These are phyloP conservation scores for Drosophila sucinea DNA, from an alignment of 1,140 invertebrate genomes.

Conservation along the genomic window DNA sequence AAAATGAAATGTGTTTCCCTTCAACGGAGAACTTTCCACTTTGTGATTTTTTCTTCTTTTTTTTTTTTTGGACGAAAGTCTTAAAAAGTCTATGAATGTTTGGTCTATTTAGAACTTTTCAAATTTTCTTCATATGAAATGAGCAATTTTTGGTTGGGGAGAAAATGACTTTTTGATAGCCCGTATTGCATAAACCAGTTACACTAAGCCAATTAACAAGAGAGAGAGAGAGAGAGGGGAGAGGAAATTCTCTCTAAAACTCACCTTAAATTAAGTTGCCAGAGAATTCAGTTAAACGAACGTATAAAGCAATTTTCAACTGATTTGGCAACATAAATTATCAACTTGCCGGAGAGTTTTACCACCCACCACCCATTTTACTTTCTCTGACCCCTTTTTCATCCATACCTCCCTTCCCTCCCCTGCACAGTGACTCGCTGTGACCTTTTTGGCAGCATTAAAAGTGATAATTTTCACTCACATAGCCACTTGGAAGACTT, in stretches of 20 bases:
- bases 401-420: neutral
- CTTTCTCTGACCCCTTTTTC: constrained; percentile 52
- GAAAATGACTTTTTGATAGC: neutral
- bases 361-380: neutral
- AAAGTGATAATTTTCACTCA: constrained; percentile 74
- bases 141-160: neutral
- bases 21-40: constrained; percentile 34
- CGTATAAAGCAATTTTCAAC: constrained; percentile 67
- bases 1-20: constrained; percentile 55
- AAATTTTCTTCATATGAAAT: neutral
- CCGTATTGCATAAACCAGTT: neutral
- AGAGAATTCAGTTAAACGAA: constrained; percentile 58
- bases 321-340: constrained; percentile 77
- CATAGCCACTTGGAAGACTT: constrained; percentile 66
- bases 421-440: constrained; percentile 29
- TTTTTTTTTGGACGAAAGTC: constrained; percentile 11
- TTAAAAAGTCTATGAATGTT: constrained; percentile 3
- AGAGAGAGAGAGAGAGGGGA: too few species aligned
- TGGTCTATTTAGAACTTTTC: constrained; percentile 9
- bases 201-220: neutral
- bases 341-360: constrained; percentile 35
- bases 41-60: too few species aligned
- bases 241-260: neutral
- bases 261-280: constrained; percentile 55
- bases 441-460: constrained; percentile 80